A percentile compares a stretch with the other conserved stretches of the same genome.
These are phyloP conservation scores for Drosophila sulfurigaster DNA, from an alignment of 1,140 invertebrate genomes.

Conservation along the genomic window DNA sequence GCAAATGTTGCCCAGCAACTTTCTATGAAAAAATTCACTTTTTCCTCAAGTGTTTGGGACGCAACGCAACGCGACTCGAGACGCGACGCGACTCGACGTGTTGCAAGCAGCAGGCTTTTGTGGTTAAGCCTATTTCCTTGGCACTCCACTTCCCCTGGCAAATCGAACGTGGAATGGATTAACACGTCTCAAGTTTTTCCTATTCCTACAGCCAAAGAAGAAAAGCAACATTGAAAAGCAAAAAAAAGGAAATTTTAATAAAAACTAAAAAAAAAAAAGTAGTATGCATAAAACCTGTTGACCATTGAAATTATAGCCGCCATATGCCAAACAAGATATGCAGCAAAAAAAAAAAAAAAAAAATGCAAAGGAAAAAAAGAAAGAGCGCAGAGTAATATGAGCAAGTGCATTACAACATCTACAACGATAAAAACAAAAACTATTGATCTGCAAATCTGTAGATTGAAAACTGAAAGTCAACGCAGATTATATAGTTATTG, in stretches of 20 bases:
- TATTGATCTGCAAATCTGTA: conserved; percentile 6
- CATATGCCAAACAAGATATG: conserved; percentile 40
- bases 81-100: background rate
- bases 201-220: background rate
- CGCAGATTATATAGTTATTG: background rate
- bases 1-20: conserved; percentile 80
- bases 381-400: conserved; percentile 10
- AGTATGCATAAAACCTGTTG: conserved; percentile 36
- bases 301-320: conserved; percentile 37
- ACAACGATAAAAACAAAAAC: background rate
- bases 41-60: conserved; percentile 63
- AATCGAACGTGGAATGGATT: conserved; percentile 68
- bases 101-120: conserved; percentile 52
- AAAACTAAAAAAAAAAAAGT: background rate
- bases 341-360: background rate
- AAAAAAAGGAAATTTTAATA: conserved; percentile 69
- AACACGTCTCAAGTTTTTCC: conserved; percentile 52
- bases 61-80: background rate
- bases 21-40: conserved; percentile 84
- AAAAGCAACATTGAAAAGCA: conserved; percentile 27
- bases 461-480: conserved; percentile 28
- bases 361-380: background rate
- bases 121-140: conserved; percentile 3
- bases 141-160: conserved; percentile 29
- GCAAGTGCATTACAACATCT: conserved; percentile 24